Base-by-base conservation (phyloP, 2,797 vertebrate species). In the Rhincodon typus region DNA sequence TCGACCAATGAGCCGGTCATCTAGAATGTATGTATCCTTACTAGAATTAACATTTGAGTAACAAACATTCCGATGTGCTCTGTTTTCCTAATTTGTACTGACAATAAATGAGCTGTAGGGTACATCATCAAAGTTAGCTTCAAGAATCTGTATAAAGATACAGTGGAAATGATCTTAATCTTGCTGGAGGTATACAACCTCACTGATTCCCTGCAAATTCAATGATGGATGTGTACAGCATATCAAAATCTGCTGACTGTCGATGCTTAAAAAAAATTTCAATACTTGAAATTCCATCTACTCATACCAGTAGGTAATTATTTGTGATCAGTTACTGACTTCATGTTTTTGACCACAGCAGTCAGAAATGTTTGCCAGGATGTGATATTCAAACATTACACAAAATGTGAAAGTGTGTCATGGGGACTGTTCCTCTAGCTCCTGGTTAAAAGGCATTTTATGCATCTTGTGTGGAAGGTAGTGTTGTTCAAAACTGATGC, bases 381-480 rank as follows among this genome's bases (percentile, higher is more conserved):
- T 19, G 27, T 95, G 94, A 70, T 50, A 95, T 21, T 95, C 30
- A 93, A 66, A 77, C 50, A 46, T 95, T 50, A 70, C 77, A 30
- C 46, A 95, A 46, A 72, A 95, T 7, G 94, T 74, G 25, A 27
- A 93, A 69, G 66, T 93, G n/a, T 69, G 90, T 93, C 66, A 93
- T 69, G 23, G 62, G 25, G 21, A 69, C 66, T 67, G n/a, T 27
- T 69, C 66, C 90, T 62, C 23, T 69, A n/a, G n/a, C 38, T n/a
- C 66, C 90, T n/a, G 66, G 66, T 69, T 93, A 93, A 93, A 69
- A 93, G n/a, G 66, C 62, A 93, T 57, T 57, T 91, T 91, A 66
- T 66, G 88, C 90, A 93, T 93, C 57, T 93, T 67, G 38, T 93
- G n/a, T 42, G 90, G 66, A 93, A 93, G 38, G 62, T 93, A 93